Evolutionary conservation across 2,113 vertebrate genomes (phyloP).

Genomic region (Potamarius usumacintae): DNA sequence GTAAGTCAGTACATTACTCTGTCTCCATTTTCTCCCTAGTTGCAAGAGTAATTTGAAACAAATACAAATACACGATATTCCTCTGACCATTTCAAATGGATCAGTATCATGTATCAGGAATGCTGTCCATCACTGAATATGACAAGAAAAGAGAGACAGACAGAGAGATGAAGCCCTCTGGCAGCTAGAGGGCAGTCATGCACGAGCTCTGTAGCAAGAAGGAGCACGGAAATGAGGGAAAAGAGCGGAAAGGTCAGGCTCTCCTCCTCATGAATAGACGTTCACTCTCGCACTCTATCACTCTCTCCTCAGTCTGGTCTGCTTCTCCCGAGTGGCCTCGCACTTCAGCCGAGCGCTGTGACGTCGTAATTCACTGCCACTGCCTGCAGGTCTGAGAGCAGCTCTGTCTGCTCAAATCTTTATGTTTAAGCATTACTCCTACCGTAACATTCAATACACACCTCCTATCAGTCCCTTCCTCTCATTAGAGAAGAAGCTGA

Average conservation of each 20-base stretch:
- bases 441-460: not conserved
- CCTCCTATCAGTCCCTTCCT: not conserved
- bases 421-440: not conserved
- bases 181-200: conserved; percentile 73
- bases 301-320: not conserved
- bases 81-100: not conserved
- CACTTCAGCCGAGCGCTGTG: not conserved
- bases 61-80: not conserved
- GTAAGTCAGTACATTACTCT: not conserved
- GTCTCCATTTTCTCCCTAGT: not conserved
- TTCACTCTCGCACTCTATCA: conserved; percentile 23
- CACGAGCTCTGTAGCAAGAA: conserved; percentile 48
- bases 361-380: conserved; percentile 32
- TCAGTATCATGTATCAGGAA: not conserved
- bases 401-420: conserved; percentile 1
- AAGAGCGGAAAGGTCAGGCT: conserved; percentile 38
- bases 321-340: conserved; percentile 19
- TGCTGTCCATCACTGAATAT: not conserved
- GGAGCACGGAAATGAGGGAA: not conserved
- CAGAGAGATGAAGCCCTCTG: not conserved
- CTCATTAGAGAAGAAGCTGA: not conserved
- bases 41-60: not conserved
- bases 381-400: not conserved
- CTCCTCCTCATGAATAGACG: conserved; percentile 19
- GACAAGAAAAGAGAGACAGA: not conserved